Conservation (phyloP, 2,797 vertebrate genomes). For the Ispidina picta region DNA sequence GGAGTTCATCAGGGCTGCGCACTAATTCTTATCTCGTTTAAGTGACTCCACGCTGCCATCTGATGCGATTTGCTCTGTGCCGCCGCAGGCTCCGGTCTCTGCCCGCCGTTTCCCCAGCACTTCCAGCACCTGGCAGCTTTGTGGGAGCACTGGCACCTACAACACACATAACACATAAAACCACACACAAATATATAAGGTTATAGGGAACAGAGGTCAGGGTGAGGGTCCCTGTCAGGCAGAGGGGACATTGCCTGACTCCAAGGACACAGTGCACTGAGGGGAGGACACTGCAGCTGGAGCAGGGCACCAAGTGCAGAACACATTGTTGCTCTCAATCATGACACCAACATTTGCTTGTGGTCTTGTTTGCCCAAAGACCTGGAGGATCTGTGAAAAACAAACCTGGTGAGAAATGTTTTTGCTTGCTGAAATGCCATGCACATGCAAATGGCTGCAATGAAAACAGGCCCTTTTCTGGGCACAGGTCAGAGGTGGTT, state of each 20-base stretch:
- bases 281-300: fast-evolving
- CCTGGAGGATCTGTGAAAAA: background rate
- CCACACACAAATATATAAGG: fast-evolving
- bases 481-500: fast-evolving
- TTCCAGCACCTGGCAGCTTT: constrained; percentile 51
- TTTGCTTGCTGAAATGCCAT: background rate
- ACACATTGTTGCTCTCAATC: fast-evolving
- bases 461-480: fast-evolving
- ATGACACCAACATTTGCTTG: background rate
- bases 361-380: background rate
- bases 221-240: background rate
- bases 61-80: constrained; percentile 68
- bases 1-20: constrained; percentile 71
- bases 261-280: background rate
- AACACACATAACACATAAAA: background rate
- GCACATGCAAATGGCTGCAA: fast-evolving
- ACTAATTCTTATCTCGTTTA: constrained; percentile 76
- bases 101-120: background rate
- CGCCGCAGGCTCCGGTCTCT: background rate
- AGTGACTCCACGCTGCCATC: constrained; percentile 73
- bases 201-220: fast-evolving
- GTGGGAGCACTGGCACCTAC: background rate
- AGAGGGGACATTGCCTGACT: background rate
- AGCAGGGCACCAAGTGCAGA: fast-evolving
- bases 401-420: background rate